Percentiles rank a stretch among this genome's conserved stretches.
phyloP scores from a whole-genome alignment of 2,888 invertebrate species.

The Cephonodes hylas region DNA sequence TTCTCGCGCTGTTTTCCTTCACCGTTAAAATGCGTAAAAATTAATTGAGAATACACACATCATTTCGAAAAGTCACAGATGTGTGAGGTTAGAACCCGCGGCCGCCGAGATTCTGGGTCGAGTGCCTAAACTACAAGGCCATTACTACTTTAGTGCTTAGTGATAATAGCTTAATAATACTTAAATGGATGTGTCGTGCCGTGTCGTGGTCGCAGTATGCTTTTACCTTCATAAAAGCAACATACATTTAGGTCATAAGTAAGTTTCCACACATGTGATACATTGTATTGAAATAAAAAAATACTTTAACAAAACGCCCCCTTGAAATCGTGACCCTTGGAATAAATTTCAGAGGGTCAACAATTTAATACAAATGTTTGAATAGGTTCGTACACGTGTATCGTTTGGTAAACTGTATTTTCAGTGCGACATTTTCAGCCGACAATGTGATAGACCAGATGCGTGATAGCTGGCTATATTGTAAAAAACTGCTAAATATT shows the following conservation, averaged over 20 bases:
- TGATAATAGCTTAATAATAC: no score
- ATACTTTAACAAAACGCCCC: not conserved
- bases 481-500: no score
- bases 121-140: no score
- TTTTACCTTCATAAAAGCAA: not conserved
- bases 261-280: not conserved
- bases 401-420: not conserved
- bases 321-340: not conserved
- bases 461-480: no score
- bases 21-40: no score
- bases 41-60: no score
- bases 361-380: not conserved
- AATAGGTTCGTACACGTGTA: not conserved
- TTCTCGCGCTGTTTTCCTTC: no score
- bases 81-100: no score
- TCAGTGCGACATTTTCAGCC: not conserved
- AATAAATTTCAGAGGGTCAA: not conserved
- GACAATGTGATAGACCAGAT: no score
- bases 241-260: not conserved
- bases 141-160: no score
- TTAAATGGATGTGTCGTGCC: not conserved
- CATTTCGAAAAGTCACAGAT: no score
- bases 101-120: no score
- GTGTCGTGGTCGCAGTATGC: not conserved
- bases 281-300: not conserved